Evolutionary conservation across 2,113 vertebrate genomes (phyloP).

Genomic region (Pteruthius melanotis): DNA sequence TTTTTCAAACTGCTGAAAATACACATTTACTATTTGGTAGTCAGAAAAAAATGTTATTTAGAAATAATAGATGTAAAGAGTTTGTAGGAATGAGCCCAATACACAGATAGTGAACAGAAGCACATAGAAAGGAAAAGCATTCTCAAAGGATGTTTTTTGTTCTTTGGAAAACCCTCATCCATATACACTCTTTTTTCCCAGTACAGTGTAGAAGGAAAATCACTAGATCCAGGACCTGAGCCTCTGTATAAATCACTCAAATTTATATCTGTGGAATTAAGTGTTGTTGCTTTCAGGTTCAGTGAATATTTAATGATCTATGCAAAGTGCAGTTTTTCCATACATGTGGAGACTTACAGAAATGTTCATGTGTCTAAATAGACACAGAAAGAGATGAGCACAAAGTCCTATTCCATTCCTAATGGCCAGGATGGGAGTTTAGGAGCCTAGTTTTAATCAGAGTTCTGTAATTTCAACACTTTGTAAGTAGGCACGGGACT

Average conservation of each 20-base stretch:
- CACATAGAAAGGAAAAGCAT: neutral
- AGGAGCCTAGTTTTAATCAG: neutral
- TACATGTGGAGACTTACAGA: neutral
- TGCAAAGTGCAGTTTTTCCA: neutral
- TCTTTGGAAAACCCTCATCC: neutral
- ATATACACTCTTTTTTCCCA: neutral
- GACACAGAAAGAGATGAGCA: neutral
- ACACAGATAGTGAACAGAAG: neutral
- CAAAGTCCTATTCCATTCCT: neutral
- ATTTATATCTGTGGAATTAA: neutral
- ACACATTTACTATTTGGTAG: neutral
- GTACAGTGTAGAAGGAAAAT: neutral
- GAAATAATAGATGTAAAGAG: neutral
- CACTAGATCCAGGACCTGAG: neutral
- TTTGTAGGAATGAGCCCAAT: neutral
- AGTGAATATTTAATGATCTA: neutral
- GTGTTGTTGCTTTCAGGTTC: neutral
- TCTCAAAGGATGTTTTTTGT: neutral
- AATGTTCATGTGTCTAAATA: neutral
- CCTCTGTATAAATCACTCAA: neutral
- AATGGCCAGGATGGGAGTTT: neutral
- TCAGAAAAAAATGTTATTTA: neutral
- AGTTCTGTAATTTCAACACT: neutral
- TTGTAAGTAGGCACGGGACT: neutral
- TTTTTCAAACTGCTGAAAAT: neutral